A percentile compares a stretch with the other conserved stretches of the same genome.
Evolutionary conservation across 2,888 invertebrate genomes (phyloP).

Genomic region (Endomychus coccineus): DNA sequence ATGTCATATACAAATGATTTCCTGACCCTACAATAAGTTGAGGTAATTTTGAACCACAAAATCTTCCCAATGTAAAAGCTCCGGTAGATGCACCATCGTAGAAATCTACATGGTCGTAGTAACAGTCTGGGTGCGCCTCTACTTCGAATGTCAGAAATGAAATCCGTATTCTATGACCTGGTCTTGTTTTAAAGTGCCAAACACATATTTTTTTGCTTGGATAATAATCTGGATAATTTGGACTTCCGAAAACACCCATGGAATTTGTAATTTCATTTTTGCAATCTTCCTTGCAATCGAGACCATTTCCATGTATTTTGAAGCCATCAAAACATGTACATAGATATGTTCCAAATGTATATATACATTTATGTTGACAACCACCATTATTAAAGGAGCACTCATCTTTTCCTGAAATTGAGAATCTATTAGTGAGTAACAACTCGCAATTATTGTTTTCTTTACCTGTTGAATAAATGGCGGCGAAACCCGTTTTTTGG

Average conservation of each 20-base stretch:
- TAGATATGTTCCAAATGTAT: constrained; percentile 86
- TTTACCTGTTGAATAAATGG: constrained; percentile 80
- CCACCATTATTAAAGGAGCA: constrained; percentile 93
- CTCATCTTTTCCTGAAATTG: constrained; percentile 80
- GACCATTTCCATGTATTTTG: constrained; percentile 86
- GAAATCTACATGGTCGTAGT: constrained; percentile 90
- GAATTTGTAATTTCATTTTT: constrained; percentile 87
- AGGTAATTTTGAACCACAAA: constrained; percentile 88
- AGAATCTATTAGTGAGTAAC: too few relatives aligned
- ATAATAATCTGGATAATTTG: constrained; percentile 93
- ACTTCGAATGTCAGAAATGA: constrained; percentile 90
- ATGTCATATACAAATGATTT: constrained; percentile 89
- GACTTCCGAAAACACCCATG: constrained; percentile 76
- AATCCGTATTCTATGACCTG: constrained; percentile 91
- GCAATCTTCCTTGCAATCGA: constrained; percentile 97
- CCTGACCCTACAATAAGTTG: constrained; percentile 81
- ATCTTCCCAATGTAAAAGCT: constrained; percentile 74
- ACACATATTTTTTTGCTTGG: constrained; percentile 89
- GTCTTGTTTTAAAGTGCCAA: constrained; percentile 95
- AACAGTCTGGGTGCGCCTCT: constrained; percentile 95
- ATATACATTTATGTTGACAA: constrained; percentile 94
- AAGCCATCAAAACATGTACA: constrained; percentile 96
- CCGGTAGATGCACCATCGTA: constrained; percentile 91
- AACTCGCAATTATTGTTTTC: too few relatives aligned
- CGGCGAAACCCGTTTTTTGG: constrained; percentile 92